These are phyloP conservation scores for Drosophila anceps DNA, from an alignment of 2,888 invertebrate species.

Conservation along the genomic window DNA sequence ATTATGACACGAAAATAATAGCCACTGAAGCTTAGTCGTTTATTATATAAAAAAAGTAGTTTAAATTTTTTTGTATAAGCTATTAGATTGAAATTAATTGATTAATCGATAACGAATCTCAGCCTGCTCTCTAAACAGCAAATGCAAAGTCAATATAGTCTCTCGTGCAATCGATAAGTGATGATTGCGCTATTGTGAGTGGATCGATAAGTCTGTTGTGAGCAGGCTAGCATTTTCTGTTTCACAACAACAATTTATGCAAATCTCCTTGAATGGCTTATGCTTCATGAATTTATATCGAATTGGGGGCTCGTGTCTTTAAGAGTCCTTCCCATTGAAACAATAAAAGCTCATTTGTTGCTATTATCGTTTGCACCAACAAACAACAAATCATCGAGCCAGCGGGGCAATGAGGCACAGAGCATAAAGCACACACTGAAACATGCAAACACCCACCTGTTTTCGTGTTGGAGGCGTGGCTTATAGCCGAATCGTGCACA, in stretches of 20 bases:
- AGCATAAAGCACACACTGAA: constrained; percentile 16
- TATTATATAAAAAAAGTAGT: neutral
- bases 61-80: neutral
- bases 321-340: constrained; percentile 63
- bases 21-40: neutral
- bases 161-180: neutral
- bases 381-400: constrained; percentile 77
- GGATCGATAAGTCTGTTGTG: neutral
- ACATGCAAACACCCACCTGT: constrained; percentile 6
- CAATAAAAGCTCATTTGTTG: constrained; percentile 82
- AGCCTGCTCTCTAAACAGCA: too few relatives aligned
- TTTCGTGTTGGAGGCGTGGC: constrained; percentile 9
- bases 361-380: constrained; percentile 79
- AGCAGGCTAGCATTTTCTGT: neutral
- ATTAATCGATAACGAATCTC: too few relatives aligned
- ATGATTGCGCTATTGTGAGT: neutral
- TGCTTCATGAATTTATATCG: constrained; percentile 82
- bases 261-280: constrained; percentile 77
- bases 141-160: neutral
- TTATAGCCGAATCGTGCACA: constrained; percentile 55
- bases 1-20: neutral
- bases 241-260: constrained; percentile 66
- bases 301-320: constrained; percentile 61
- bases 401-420: constrained; percentile 35
- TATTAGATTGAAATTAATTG: too few relatives aligned